phyloP scores from a whole-genome alignment of 2,797 vertebrate species.

The Lophotriccus pileatus region DNA sequence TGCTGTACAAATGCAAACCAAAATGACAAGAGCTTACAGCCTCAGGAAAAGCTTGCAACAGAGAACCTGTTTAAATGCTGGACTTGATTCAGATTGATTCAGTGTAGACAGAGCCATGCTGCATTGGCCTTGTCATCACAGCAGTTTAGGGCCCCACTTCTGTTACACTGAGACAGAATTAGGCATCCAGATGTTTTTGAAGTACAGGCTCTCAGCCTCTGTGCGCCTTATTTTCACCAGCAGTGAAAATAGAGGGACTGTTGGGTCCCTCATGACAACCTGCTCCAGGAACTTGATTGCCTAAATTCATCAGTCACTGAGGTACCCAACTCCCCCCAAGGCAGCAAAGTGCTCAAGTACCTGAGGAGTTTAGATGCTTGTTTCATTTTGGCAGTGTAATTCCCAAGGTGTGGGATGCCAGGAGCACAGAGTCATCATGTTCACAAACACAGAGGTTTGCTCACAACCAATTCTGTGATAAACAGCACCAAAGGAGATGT shows the following conservation, averaged over 20 bases:
- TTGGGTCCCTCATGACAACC: background rate
- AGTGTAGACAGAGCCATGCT: background rate
- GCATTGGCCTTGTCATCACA: background rate
- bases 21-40: background rate
- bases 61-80: background rate
- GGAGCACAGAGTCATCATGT: background rate
- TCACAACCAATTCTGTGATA: background rate
- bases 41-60: background rate
- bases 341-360: background rate
- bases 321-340: background rate
- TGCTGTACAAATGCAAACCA: background rate
- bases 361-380: background rate
- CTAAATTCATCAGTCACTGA: background rate
- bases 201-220: background rate
- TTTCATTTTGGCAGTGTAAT: background rate
- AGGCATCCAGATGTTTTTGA: background rate
- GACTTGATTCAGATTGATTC: background rate
- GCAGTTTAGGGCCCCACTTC: background rate
- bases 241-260: background rate
- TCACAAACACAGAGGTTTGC: fast-evolving
- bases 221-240: background rate
- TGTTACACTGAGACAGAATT: background rate
- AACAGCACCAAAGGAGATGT: background rate
- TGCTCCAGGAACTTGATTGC: background rate
- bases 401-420: background rate